These are phyloP conservation scores for Choristoneura rosaceana DNA, from an alignment of 2,888 invertebrate genomes.

Conservation along the genomic window DNA sequence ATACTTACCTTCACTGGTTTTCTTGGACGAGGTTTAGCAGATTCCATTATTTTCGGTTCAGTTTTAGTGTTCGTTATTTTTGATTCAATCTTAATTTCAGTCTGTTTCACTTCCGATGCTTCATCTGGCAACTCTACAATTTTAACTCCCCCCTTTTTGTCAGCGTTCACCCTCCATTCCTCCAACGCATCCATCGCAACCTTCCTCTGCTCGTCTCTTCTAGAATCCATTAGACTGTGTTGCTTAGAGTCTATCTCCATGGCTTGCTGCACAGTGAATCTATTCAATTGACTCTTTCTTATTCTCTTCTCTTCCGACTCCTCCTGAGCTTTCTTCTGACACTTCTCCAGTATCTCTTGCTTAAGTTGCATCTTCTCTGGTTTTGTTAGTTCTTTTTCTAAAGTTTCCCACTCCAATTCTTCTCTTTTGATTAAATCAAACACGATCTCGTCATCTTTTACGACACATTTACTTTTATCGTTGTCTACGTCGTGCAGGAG, in stretches of 20 bases:
- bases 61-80: constrained; percentile 27
- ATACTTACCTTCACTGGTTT: constrained; percentile 41
- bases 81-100: constrained; percentile 30
- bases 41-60: constrained; percentile 42
- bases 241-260: constrained; percentile 81
- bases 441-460: constrained; percentile 86
- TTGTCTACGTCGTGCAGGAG: constrained; percentile 87
- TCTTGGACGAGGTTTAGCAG: constrained; percentile 31
- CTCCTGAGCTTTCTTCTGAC: constrained; percentile 83
- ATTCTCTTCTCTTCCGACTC: constrained; percentile 80
- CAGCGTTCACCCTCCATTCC: constrained; percentile 78
- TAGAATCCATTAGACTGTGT: constrained; percentile 86
- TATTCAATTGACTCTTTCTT: constrained; percentile 83
- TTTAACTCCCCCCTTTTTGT: constrained; percentile 45
- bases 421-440: constrained; percentile 88
- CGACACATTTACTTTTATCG: constrained; percentile 87
- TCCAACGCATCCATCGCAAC: constrained; percentile 88
- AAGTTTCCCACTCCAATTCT: constrained; percentile 81
- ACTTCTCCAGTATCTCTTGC: constrained; percentile 83
- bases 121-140: constrained; percentile 38
- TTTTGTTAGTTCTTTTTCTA: constrained; percentile 85
- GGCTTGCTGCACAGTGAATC: constrained; percentile 79
- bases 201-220: constrained; percentile 86
- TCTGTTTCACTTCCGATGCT: constrained; percentile 42
- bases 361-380: constrained; percentile 84